Evolutionary conservation across 2,113 vertebrate genomes (phyloP), one percentile per base, ranked within the genome.

Genomic region (Microtus ochrogaster): DNA sequence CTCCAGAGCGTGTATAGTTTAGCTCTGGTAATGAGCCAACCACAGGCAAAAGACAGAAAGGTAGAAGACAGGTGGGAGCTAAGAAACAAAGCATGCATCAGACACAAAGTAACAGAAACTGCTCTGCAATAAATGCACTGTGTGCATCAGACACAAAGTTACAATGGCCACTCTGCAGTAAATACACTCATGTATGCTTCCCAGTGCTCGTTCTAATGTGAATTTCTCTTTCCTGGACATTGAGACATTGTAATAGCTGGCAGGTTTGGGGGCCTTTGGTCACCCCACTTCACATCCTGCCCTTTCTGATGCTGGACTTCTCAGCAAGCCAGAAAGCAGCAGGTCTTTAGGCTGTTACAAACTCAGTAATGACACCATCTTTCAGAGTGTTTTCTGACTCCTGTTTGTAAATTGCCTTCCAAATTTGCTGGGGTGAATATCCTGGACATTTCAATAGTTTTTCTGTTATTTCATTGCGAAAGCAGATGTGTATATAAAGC

Each of bases 161-260:
- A 2, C 1, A 3, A 14, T 49, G n/a, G 3, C 5, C 0, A 14
- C 70, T 58, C 47, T 79, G 86, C 4, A 24, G 12, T 66, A 66
- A 66, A 33, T 12, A 0, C 19, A 10, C 47, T 0, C 8, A 0
- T 0, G 14, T 1, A 6, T 44, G 9, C 22, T 36, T 77, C 39
- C 22, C 17, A 36, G 63, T 2, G 39, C 4, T 4, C 30, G 2
- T 30, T 55, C 44, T 49, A 13, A 16, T 7, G 44, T 79, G 19
- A 36, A 7, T 16, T 4, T 33, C 66, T 33, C 66, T 87, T 44
- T 58, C 1, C 7, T 0, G 11, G 0, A 7, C 33, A 12, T 24
- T 9, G 16, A 14, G 58, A 7, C 30, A 9, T 58, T 44, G 7
- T 3, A 61, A n/a, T 4, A 10, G 78, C 16, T 19, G 9, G 90